Evolutionary conservation across 2,797 vertebrate genomes (phyloP).

Genomic region (Tachyglossus aculeatus): DNA sequence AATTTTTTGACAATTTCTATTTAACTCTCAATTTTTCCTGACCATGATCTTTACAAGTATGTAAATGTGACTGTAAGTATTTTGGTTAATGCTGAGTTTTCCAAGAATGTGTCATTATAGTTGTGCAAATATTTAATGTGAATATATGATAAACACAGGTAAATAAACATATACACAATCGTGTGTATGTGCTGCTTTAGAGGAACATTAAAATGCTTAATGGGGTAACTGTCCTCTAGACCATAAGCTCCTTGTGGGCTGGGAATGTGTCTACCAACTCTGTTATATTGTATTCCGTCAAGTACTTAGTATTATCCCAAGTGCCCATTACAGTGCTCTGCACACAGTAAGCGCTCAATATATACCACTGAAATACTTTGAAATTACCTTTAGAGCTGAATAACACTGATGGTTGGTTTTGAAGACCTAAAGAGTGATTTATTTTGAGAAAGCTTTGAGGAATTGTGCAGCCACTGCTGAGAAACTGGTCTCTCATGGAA

Average conservation of each 20-base stretch:
- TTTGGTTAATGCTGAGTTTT: neutral
- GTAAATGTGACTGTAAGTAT: neutral
- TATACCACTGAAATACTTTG: too few species aligned
- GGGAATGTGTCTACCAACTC: too few species aligned
- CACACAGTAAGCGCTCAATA: too few species aligned
- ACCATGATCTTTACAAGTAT: neutral
- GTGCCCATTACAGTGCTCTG: too few species aligned
- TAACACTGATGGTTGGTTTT: slow-evolving; percentile 31
- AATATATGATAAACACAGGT: slow-evolving; percentile 13
- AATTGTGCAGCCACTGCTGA: neutral
- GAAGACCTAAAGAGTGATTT: neutral
- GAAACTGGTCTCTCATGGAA: neutral
- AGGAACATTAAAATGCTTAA: too few species aligned
- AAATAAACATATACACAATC: too few species aligned
- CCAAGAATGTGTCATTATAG: neutral
- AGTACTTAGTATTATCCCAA: too few species aligned
- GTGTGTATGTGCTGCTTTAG: too few species aligned
- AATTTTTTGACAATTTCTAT: slow-evolving; percentile 6
- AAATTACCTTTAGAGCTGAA: too few species aligned
- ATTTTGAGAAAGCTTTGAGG: neutral
- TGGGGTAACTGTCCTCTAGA: too few species aligned
- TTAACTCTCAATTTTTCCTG: slow-evolving; percentile 33
- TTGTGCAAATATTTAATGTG: neutral
- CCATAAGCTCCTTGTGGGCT: too few species aligned
- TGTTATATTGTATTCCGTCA: too few species aligned